Evolutionary conservation across 53 echinoderm and acorn worm genomes (phyloP).

Genomic region (Actinopyga echinites): DNA sequence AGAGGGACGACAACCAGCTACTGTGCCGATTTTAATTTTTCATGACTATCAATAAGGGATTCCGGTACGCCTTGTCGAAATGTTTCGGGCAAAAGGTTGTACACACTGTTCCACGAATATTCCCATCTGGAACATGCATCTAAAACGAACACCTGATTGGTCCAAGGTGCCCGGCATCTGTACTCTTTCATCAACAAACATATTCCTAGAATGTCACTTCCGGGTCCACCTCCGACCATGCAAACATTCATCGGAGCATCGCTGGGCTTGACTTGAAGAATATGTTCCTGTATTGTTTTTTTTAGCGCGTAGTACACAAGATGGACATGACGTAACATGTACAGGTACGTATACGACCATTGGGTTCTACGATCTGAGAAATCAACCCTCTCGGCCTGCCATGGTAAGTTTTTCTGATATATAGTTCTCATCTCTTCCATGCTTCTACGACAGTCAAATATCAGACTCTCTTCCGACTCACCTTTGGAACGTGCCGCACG

Average conservation of each 20-base stretch:
- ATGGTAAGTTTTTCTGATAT: too few relatives aligned
- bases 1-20: too few relatives aligned
- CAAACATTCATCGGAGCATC: neutral
- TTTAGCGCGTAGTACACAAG: neutral
- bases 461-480: too few relatives aligned
- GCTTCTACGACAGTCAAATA: too few relatives aligned
- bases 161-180: neutral
- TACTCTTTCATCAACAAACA: neutral
- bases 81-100: neutral
- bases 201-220: too few relatives aligned
- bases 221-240: too few relatives aligned
- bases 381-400: too few relatives aligned
- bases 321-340: too few relatives aligned
- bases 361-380: neutral
- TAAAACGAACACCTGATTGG: neutral
- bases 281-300: neutral
- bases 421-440: too few relatives aligned
- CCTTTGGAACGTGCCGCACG: too few relatives aligned
- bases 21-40: too few relatives aligned
- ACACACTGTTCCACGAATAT: neutral
- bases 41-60: too few relatives aligned
- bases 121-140: neutral
- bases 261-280: neutral
- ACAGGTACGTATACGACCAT: slow-evolving; percentile 27
- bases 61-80: neutral